Conservation (phyloP, 2,113 vertebrate species). For the Chaenogobius annularis region DNA sequence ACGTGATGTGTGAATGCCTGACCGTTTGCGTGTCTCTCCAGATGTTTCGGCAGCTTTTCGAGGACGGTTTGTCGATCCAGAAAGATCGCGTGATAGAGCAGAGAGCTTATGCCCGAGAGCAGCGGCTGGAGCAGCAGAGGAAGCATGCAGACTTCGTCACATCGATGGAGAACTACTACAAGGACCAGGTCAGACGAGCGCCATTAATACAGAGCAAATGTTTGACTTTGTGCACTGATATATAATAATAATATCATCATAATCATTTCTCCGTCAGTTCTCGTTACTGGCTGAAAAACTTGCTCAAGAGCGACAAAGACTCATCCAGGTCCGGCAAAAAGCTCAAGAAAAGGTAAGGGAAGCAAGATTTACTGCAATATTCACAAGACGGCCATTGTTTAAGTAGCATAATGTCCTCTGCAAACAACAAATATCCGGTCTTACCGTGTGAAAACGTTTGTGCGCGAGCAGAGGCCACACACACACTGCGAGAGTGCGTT, state of each 20-base stretch:
- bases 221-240: background rate
- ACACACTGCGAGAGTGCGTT: no score
- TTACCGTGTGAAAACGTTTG: background rate
- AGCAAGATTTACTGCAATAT: background rate
- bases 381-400: no score
- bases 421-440: no score
- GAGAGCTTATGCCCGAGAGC: conserved; percentile 82
- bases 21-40: conserved; percentile 23
- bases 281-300: conserved; percentile 90
- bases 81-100: conserved; percentile 86
- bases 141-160: conserved; percentile 83
- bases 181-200: conserved; percentile 82
- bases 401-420: no score
- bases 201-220: background rate
- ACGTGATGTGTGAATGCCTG: background rate
- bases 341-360: conserved; percentile 85
- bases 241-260: no score
- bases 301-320: conserved; percentile 82
- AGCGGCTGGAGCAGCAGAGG: conserved; percentile 80
- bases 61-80: conserved; percentile 91
- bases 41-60: conserved; percentile 93
- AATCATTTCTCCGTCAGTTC: conserved; percentile 77
- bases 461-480: background rate
- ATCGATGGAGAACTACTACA: conserved; percentile 96
- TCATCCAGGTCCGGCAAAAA: conserved; percentile 85